A percentile compares a stretch with the other conserved stretches of the same genome.
phyloP scores from a whole-genome alignment of 1,140 invertebrate species.

The Leptestheria dahalacensis region DNA sequence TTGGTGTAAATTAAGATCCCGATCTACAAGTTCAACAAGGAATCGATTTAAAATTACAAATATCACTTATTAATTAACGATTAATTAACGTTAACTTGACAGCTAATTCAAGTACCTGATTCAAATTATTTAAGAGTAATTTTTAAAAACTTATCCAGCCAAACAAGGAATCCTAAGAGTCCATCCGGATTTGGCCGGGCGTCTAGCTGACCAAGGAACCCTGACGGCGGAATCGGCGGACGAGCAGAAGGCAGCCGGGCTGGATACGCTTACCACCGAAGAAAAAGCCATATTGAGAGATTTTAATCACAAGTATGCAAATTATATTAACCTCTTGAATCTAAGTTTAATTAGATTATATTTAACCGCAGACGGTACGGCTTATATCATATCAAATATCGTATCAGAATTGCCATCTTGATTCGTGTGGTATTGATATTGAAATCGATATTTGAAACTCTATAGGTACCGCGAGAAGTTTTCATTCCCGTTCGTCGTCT shows the following conservation, averaged over 20 bases:
- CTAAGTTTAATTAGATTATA: background rate
- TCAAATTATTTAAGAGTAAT: too few species aligned
- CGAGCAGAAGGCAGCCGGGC: constrained; percentile 41
- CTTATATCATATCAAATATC: background rate
- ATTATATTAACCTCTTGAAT: background rate
- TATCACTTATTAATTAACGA: too few species aligned
- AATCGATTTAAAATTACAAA: too few species aligned
- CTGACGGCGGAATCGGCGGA: constrained; percentile 40
- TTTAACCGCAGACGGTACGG: background rate
- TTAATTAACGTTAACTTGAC: too few species aligned
- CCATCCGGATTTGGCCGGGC: constrained; percentile 48
- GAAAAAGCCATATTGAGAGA: constrained; percentile 35
- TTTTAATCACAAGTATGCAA: constrained; percentile 30
- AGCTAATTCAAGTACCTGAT: too few species aligned
- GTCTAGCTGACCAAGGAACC: constrained; percentile 34
- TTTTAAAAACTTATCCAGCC: too few species aligned
- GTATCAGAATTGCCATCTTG: background rate
- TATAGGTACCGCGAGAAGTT: constrained; percentile 45
- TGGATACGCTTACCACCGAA: constrained; percentile 34
- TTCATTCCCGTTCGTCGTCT: constrained; percentile 54
- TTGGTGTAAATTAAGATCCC: too few species aligned
- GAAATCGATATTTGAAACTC: background rate
- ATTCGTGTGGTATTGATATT: background rate
- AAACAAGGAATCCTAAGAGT: too few species aligned
- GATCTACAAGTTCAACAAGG: too few species aligned